Conservation (phyloP, 2,113 vertebrate genomes). For the Callorhinus ursinus region DNA sequence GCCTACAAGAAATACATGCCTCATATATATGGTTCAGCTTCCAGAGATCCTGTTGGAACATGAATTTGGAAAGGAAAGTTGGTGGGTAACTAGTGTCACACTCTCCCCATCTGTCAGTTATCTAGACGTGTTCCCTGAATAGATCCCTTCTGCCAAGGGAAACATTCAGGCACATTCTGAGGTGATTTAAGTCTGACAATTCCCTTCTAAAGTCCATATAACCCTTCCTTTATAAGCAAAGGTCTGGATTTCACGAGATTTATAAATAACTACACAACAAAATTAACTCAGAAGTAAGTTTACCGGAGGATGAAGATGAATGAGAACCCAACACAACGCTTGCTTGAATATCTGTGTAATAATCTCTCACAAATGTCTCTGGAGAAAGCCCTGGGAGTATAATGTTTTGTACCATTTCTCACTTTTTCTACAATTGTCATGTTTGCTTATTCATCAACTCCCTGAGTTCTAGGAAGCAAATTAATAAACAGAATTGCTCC, state of each 20-base stretch:
- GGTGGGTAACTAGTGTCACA: not conserved
- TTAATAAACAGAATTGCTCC: conserved; percentile 4
- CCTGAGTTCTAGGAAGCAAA: not conserved
- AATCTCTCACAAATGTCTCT: not conserved
- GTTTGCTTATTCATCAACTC: not conserved
- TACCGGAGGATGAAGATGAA: not conserved
- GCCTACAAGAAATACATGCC: not conserved
- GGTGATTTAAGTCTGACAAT: not conserved
- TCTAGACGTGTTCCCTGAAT: not conserved
- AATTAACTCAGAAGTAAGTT: not conserved
- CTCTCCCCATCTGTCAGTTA: not conserved
- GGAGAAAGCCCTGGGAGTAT: not conserved
- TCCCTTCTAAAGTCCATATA: not conserved
- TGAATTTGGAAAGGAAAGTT: not conserved
- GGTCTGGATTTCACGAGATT: not conserved
- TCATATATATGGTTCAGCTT: not conserved
- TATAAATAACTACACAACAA: not conserved
- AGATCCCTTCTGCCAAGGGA: not conserved
- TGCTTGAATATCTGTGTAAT: not conserved
- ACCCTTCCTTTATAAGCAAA: not conserved
- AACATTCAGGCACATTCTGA: not conserved
- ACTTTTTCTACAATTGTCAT: not conserved
- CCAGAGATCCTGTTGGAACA: not conserved
- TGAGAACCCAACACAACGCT: not conserved
- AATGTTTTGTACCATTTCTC: not conserved